A percentile compares a stretch with the other conserved stretches of the same genome.
phyloP scores from a whole-genome alignment of 2,797 vertebrate species.

The Ctenopoma multispine region DNA sequence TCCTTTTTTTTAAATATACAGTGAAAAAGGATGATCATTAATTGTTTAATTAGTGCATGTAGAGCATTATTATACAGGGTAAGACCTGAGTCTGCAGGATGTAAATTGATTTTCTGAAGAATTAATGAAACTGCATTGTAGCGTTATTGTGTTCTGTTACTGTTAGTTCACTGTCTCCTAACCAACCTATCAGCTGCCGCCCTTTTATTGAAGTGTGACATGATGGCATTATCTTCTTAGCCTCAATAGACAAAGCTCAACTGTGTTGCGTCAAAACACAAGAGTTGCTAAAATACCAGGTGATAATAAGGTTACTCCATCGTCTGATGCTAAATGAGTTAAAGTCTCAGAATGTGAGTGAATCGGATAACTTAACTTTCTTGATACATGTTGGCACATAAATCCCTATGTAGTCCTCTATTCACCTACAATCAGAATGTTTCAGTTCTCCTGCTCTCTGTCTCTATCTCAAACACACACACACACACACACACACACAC shows the following conservation, averaged over 20 bases:
- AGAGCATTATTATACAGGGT: constrained; percentile 55
- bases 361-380: constrained; percentile 38
- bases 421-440: constrained; percentile 21
- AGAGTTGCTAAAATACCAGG: constrained; percentile 52
- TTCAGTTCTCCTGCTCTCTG: constrained; percentile 3
- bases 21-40: constrained; percentile 36
- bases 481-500: background rate
- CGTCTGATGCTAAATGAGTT: constrained; percentile 26
- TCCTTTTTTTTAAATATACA: constrained; percentile 53
- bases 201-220: constrained; percentile 34
- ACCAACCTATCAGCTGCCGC: constrained; percentile 35
- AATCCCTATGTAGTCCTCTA: constrained; percentile 14
- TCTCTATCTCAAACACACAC: background rate
- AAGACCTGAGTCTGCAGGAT: constrained; percentile 49
- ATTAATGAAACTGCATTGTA: constrained; percentile 53
- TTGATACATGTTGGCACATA: constrained; percentile 10
- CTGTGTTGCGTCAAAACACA: constrained; percentile 21
- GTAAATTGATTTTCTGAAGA: constrained; percentile 62
- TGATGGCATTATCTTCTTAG: constrained; percentile 35
- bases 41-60: constrained; percentile 66
- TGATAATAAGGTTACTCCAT: constrained; percentile 39
- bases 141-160: constrained; percentile 46
- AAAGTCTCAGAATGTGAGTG: constrained; percentile 20
- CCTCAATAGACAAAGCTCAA: constrained; percentile 40
- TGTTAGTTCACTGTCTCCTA: constrained; percentile 34